Percentiles rank a stretch among this genome's conserved stretches.
Evolutionary conservation across 2,113 vertebrate genomes (phyloP).

Genomic region (Irena cyanogastra): DNA sequence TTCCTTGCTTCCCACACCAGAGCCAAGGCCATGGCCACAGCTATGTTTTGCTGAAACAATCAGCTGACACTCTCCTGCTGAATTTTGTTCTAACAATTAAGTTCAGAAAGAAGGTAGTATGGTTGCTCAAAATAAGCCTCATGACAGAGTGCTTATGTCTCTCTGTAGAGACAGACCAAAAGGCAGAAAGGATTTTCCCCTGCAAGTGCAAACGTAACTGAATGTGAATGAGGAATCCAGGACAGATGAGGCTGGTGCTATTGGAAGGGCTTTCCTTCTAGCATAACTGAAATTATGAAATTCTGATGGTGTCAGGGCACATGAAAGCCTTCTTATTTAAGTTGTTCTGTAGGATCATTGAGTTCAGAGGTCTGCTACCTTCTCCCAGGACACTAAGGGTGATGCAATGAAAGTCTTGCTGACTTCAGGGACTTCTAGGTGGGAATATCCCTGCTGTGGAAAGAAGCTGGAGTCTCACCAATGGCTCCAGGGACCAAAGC

Average conservation of each 20-base stretch:
- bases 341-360: not conserved
- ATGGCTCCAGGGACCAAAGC: not conserved
- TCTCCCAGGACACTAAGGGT: not conserved
- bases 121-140: not conserved
- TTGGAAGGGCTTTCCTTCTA: not conserved
- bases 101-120: not conserved
- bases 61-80: not conserved
- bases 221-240: not conserved
- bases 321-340: not conserved
- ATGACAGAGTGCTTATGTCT: not conserved
- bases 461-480: not conserved
- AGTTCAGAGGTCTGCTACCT: not conserved
- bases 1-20: not conserved
- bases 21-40: not conserved
- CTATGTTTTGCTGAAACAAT: not conserved
- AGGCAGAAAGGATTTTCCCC: not conserved
- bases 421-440: not conserved
- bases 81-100: not conserved
- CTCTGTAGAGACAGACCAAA: not conserved
- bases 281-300: not conserved
- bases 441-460: accelerated
- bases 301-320: not conserved
- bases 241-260: not conserved
- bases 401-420: not conserved
- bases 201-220: not conserved